Conservation (phyloP, 2,888 invertebrate species). For the Antheraea assamensis region DNA sequence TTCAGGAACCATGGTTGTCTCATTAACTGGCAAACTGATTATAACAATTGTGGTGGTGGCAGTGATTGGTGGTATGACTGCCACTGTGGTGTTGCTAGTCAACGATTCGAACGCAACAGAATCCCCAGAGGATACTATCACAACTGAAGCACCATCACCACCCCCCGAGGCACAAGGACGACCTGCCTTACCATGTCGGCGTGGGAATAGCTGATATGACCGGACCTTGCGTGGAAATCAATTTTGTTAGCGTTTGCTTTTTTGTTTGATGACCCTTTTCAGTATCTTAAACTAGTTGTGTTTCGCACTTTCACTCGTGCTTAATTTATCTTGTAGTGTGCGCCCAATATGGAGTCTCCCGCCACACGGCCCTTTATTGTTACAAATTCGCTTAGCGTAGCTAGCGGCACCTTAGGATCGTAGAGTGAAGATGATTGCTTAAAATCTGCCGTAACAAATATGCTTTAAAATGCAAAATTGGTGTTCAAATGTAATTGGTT, state of each 20-base stretch:
- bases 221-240: conserved; percentile 94
- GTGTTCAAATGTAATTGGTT: too few relatives aligned
- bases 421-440: too few relatives aligned
- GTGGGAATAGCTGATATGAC: conserved; percentile 95
- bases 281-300: too few relatives aligned
- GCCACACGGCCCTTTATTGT: too few relatives aligned
- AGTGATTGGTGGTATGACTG: conserved; percentile 58
- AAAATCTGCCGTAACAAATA: too few relatives aligned
- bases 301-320: too few relatives aligned
- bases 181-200: conserved; percentile 81
- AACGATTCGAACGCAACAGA: conserved; percentile 32
- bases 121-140: conserved; percentile 1
- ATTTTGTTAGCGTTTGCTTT: conserved; percentile 87
- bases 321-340: too few relatives aligned
- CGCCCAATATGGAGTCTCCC: too few relatives aligned
- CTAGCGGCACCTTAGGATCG: too few relatives aligned
- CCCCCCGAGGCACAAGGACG: conserved; percentile 14
- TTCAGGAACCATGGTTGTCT: conserved; percentile 46
- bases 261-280: too few relatives aligned
- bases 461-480: too few relatives aligned
- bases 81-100: conserved; percentile 52
- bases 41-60: conserved; percentile 48
- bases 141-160: background rate
- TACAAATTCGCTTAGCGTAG: too few relatives aligned
- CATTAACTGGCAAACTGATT: conserved; percentile 58